Conservation (phyloP, 2,888 invertebrate species). For the Xestia ashworthii region DNA sequence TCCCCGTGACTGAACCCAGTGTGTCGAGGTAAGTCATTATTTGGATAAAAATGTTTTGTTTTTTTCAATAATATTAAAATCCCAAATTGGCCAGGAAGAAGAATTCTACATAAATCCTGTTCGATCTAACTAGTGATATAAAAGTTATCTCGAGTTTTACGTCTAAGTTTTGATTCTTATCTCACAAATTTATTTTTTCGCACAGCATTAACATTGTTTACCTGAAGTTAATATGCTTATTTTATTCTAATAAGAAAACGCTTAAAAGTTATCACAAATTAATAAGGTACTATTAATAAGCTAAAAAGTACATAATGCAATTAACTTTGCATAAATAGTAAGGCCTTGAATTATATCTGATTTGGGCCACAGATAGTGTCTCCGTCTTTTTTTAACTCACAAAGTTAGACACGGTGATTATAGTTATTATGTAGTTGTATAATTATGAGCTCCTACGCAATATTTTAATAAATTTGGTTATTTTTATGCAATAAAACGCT, state of each 20-base stretch:
- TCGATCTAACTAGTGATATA: not conserved
- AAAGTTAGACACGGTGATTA: constrained; percentile 51
- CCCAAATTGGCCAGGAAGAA: not conserved
- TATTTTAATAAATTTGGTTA: not conserved
- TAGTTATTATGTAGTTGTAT: constrained; percentile 23
- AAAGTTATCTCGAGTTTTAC: not conserved
- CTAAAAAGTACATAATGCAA: not conserved
- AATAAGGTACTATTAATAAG: not conserved
- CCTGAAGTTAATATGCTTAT: not conserved
- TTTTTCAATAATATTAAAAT: not conserved
- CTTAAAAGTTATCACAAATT: not conserved
- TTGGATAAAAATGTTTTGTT: too few relatives aligned
- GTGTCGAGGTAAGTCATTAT: constrained; percentile 51
- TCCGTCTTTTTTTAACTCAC: constrained; percentile 33
- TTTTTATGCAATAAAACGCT: constrained; percentile 5
- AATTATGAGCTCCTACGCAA: not conserved
- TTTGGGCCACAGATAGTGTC: constrained; percentile 55
- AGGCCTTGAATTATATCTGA: constrained; percentile 35
- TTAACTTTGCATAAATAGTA: constrained; percentile 20
- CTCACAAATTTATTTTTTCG: not conserved
- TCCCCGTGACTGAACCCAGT: constrained; percentile 56
- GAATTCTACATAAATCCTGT: not conserved
- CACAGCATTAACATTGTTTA: not conserved
- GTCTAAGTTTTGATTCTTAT: too few relatives aligned
- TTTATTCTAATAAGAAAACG: not conserved